Evolutionary conservation across 2,888 invertebrate species (phyloP).

Genomic region (Tinea semifulvella): DNA sequence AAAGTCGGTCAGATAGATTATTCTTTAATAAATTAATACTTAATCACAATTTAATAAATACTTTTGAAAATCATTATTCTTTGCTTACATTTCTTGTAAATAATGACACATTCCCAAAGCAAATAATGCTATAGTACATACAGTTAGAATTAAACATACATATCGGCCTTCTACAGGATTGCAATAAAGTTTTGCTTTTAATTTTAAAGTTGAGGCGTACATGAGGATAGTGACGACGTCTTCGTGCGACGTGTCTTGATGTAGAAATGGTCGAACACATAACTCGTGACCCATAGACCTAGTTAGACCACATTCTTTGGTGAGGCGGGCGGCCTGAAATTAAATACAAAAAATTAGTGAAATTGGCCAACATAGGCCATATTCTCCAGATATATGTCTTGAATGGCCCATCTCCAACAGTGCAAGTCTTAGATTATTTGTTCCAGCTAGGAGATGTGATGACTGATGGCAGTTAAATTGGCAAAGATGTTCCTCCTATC

Average conservation of each 20-base stretch:
- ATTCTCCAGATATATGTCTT: too few relatives aligned
- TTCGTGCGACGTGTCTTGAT: constrained; percentile 78
- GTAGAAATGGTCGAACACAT: constrained; percentile 79
- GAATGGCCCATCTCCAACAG: too few relatives aligned
- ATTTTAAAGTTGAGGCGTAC: constrained; percentile 77
- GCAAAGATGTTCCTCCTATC: too few relatives aligned
- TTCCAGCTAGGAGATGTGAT: too few relatives aligned
- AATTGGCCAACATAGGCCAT: too few relatives aligned
- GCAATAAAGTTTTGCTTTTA: constrained; percentile 78
- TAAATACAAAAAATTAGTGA: constrained; percentile 16
- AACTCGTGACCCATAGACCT: constrained; percentile 81
- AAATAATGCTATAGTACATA: constrained; percentile 67
- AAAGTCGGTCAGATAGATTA: too few relatives aligned
- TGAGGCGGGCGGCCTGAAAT: constrained; percentile 77
- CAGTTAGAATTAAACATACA: constrained; percentile 70
- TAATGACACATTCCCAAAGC: constrained; percentile 78
- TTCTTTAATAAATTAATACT: too few relatives aligned
- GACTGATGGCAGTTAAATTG: too few relatives aligned
- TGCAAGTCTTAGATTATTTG: too few relatives aligned
- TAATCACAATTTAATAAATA: too few relatives aligned
- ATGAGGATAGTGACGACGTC: constrained; percentile 81
- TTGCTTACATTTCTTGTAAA: constrained; percentile 43
- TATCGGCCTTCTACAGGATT: constrained; percentile 77
- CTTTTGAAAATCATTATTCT: too few relatives aligned
- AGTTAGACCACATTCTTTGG: constrained; percentile 75